Evolutionary conservation across 2,888 invertebrate genomes (phyloP).

Genomic region (Ditula angustiorana): DNA sequence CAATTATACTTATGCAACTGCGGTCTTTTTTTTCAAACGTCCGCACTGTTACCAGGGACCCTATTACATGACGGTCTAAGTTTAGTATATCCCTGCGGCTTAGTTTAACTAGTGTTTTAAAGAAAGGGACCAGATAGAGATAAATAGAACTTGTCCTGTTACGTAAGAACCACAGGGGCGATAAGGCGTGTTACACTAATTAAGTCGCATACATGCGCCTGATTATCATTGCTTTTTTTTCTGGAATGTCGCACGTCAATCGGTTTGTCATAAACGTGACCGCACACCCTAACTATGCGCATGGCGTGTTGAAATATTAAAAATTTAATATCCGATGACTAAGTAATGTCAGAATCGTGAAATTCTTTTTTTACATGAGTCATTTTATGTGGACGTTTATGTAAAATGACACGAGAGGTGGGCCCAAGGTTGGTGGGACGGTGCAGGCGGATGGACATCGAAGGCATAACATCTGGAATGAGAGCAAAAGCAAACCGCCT

Average conservation of each 20-base stretch:
- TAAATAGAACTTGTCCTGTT: too few relatives aligned
- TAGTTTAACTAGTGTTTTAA: too few relatives aligned
- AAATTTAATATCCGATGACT: background rate
- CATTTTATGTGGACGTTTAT: background rate
- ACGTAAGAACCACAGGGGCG: background rate
- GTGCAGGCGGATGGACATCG: background rate
- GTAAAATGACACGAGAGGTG: constrained; percentile 8
- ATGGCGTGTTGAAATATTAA: constrained; percentile 21
- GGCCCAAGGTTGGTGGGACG: constrained; percentile 13
- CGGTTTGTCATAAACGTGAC: constrained; percentile 5
- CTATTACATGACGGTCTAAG: too few relatives aligned
- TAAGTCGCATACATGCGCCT: constrained; percentile 7
- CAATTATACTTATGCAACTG: too few relatives aligned
- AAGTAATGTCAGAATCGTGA: constrained; percentile 25
- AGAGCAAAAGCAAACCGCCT: background rate
- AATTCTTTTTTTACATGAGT: constrained; percentile 18
- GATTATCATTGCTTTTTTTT: constrained; percentile 18
- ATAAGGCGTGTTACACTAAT: constrained; percentile 1
- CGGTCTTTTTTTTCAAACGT: too few relatives aligned
- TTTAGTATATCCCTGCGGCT: too few relatives aligned
- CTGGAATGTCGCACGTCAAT: constrained; percentile 8
- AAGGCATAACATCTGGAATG: background rate
- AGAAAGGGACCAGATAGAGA: too few relatives aligned
- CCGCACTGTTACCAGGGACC: too few relatives aligned
- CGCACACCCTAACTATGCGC: constrained; percentile 7